Conservation (phyloP, 2,797 vertebrate species). For the Emys orbicularis region DNA sequence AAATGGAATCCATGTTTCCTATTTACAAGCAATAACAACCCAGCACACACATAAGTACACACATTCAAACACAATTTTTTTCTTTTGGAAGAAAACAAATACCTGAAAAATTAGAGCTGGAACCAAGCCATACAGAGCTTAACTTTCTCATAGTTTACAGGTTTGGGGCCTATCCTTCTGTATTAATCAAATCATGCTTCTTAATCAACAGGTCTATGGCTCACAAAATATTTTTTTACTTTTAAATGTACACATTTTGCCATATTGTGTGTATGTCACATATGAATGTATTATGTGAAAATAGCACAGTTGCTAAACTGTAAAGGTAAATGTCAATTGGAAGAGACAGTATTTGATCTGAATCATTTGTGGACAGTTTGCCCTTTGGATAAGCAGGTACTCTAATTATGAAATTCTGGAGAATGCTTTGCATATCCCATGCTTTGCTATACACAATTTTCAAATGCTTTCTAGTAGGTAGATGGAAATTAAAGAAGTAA, state of each 20-base stretch:
- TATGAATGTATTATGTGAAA: constrained; percentile 44
- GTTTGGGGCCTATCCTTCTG: neutral
- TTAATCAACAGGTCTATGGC: neutral
- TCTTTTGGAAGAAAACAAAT: rapidly evolving
- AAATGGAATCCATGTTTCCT: neutral
- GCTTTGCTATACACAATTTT: neutral
- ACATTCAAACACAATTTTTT: rapidly evolving
- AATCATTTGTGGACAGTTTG: constrained; percentile 53
- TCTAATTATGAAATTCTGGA: constrained; percentile 26
- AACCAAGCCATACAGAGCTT: neutral
- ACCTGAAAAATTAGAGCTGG: neutral
- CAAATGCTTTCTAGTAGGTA: neutral
- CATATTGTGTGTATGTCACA: neutral
- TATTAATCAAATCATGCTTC: neutral
- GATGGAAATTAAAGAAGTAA: neutral
- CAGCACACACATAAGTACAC: neutral
- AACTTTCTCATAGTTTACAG: neutral
- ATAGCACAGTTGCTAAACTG: constrained; percentile 23
- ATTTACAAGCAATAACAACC: neutral
- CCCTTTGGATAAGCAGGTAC: constrained; percentile 39
- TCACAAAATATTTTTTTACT: constrained; percentile 28
- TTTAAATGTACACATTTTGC: neutral
- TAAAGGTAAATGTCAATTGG: constrained; percentile 60
- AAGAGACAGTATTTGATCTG: constrained; percentile 44
- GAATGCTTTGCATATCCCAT: constrained; percentile 3